Evolutionary conservation across 2,113 vertebrate genomes (phyloP).

Genomic region (Bos taurus): ARS-UCD2.0 NC_037330.1:112462001-112462500

Average conservation of each 20-base stretch:
- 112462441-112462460: background rate
- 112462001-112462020: background rate
- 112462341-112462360: background rate
- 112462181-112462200: background rate
- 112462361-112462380: background rate
- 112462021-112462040: background rate
- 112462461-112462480: background rate
- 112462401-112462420: background rate
- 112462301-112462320: background rate
- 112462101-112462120: background rate
- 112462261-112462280: background rate
- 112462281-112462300: background rate
- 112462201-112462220: background rate
- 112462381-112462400: background rate
- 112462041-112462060: background rate
- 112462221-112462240: background rate
- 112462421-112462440: background rate
- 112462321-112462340: background rate
- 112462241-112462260: conserved; percentile 13
- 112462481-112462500: background rate
- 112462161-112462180: background rate
- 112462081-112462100: background rate
- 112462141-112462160: background rate
- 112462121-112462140: background rate
- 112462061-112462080: background rate